These are phyloP conservation scores for Catamblyrhynchus diadema DNA, from an alignment of 2,797 vertebrate species.

Conservation along the genomic window DNA sequence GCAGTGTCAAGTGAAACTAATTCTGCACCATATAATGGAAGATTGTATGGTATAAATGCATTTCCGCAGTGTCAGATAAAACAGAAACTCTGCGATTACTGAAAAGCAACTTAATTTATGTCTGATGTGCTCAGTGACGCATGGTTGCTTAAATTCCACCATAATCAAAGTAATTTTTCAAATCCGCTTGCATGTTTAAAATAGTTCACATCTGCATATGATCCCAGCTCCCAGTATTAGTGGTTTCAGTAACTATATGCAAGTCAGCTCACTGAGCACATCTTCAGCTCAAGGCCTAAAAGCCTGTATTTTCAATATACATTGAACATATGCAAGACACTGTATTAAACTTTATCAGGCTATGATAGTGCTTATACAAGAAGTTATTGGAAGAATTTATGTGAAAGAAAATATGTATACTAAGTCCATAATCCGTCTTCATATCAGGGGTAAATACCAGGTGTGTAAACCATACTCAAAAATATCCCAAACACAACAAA, in stretches of 20 bases:
- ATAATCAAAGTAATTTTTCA: not conserved
- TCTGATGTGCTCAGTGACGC: not conserved
- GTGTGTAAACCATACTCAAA: not conserved
- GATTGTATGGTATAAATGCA: not conserved
- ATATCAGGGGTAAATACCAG: not conserved
- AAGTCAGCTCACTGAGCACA: not conserved
- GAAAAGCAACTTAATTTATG: not conserved
- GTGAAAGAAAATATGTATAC: not conserved
- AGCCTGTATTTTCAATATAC: not conserved
- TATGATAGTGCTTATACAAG: not conserved
- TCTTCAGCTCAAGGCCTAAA: not conserved
- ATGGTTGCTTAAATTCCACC: not conserved
- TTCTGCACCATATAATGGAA: not conserved
- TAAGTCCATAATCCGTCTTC: not conserved
- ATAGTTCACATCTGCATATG: not conserved
- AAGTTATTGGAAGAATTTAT: not conserved
- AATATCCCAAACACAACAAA: not conserved
- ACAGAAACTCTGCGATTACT: not conserved
- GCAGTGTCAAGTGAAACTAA: not conserved
- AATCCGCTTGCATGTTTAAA: not conserved
- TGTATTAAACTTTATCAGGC: not conserved
- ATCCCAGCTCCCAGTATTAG: not conserved
- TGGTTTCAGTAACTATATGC: not conserved
- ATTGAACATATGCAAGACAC: not conserved
- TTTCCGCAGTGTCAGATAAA: not conserved